These are phyloP conservation scores for Scelioninae gen. 2 DNA, from an alignment of 2,888 invertebrate species.

Conservation along the genomic window DNA sequence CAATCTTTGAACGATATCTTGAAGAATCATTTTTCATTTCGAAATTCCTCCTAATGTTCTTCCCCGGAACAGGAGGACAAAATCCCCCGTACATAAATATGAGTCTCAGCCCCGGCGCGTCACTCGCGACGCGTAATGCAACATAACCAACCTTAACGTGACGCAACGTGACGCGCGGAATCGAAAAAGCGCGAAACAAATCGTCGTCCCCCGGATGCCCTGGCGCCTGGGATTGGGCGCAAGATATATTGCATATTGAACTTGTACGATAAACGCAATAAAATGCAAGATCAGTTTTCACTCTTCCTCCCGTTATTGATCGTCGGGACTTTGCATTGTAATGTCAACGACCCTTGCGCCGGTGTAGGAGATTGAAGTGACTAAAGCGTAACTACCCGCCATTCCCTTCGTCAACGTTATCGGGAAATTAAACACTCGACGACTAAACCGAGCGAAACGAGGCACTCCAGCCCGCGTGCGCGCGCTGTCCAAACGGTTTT, in stretches of 20 bases:
- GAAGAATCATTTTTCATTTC: no score
- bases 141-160: no score
- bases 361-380: slow-evolving; percentile 52
- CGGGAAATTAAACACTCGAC: slow-evolving; percentile 64
- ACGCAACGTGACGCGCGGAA: slow-evolving; percentile 2
- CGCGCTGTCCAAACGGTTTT: slow-evolving; percentile 59
- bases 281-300: slow-evolving; percentile 44
- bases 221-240: neutral
- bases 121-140: neutral
- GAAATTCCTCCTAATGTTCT: no score
- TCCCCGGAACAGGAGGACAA: slow-evolving; percentile 1
- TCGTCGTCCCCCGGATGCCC: slow-evolving; percentile 9
- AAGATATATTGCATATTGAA: slow-evolving; percentile 3
- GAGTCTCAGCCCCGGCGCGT: neutral
- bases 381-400: slow-evolving; percentile 57
- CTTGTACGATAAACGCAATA: slow-evolving; percentile 38
- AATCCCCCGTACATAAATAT: slow-evolving; percentile 9
- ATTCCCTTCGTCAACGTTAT: slow-evolving; percentile 68
- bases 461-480: slow-evolving; percentile 49
- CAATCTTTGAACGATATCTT: no score
- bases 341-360: slow-evolving; percentile 49
- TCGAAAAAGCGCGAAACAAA: slow-evolving; percentile 13
- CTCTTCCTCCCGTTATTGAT: slow-evolving; percentile 49
- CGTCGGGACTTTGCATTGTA: slow-evolving; percentile 48
- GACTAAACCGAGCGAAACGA: slow-evolving; percentile 56